A percentile compares a stretch with the other conserved stretches of the same genome.
Evolutionary conservation across 1,140 invertebrate genomes (phyloP).

Genomic region (Conus betulinus): DNA sequence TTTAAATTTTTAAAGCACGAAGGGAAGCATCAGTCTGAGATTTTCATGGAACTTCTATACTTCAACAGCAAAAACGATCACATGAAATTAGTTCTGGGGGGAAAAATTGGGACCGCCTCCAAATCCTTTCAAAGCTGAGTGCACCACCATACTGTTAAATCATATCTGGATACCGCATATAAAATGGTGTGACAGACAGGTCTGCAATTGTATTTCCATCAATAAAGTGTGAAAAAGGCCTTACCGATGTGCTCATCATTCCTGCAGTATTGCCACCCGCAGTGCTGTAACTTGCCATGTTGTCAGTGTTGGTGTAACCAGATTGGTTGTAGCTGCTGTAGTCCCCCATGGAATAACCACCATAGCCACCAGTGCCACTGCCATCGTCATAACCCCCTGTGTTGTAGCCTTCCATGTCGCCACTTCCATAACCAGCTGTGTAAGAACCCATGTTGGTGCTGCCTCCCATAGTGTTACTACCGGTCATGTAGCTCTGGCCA

Average conservation of each 20-base stretch:
- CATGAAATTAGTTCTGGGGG: too few relatives aligned
- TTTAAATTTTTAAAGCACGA: too few relatives aligned
- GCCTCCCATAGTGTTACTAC: not conserved
- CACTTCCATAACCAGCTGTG: not conserved
- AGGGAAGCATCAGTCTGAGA: too few relatives aligned
- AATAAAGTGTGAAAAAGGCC: not conserved
- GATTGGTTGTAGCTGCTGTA: not conserved
- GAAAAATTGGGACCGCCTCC: too few relatives aligned
- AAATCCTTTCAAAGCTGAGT: too few relatives aligned
- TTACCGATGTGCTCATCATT: not conserved
- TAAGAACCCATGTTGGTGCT: conserved; percentile 29
- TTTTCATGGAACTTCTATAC: too few relatives aligned
- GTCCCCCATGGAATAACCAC: not conserved
- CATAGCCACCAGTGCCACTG: not conserved
- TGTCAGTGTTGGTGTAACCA: conserved; percentile 1
- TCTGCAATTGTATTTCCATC: not conserved
- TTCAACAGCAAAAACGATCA: too few relatives aligned
- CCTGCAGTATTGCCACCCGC: not conserved
- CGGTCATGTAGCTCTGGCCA: not conserved
- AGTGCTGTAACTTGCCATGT: conserved; percentile 27
- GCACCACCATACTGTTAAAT: too few relatives aligned
- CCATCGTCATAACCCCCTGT: not conserved
- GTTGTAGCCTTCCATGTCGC: conserved; percentile 19
- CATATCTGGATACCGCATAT: too few relatives aligned
- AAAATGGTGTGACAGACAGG: too few relatives aligned